These are phyloP conservation scores for Eleginops maclovinus DNA, from an alignment of 2,113 vertebrate species.

Conservation along the genomic window DNA sequence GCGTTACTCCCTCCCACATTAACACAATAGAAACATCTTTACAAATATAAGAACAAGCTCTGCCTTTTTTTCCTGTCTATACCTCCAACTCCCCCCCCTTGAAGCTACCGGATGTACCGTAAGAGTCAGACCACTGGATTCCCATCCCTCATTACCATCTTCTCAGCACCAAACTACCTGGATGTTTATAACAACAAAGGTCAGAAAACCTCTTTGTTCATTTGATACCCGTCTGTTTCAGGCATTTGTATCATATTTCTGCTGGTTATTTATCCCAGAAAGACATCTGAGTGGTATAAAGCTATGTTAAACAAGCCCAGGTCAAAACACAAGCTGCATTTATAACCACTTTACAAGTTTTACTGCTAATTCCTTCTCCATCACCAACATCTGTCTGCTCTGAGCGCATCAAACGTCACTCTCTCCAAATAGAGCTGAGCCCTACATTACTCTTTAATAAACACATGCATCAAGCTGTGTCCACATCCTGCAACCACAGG, in stretches of 20 bases:
- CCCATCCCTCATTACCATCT: conserved; percentile 88
- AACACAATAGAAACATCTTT: conserved; percentile 4
- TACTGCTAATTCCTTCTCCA: too few species aligned
- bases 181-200: conserved; percentile 91
- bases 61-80: conserved; percentile 30
- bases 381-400: too few species aligned
- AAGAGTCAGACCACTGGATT: conserved; percentile 89
- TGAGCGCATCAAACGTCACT: too few species aligned
- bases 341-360: background rate
- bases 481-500: background rate
- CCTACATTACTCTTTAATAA: background rate
- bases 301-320: background rate
- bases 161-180: conserved; percentile 89
- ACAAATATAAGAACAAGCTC: conserved; percentile 3
- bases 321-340: background rate
- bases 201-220: conserved; percentile 47
- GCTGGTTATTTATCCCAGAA: background rate
- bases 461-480: background rate
- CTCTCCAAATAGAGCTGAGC: too few species aligned
- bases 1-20: conserved; percentile 9
- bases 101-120: conserved; percentile 88
- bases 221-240: background rate
- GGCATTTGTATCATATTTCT: background rate
- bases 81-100: conserved; percentile 9
- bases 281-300: background rate